Evolutionary conservation across 2,888 invertebrate species (phyloP).

Genomic region (Spodoptera picta): DNA sequence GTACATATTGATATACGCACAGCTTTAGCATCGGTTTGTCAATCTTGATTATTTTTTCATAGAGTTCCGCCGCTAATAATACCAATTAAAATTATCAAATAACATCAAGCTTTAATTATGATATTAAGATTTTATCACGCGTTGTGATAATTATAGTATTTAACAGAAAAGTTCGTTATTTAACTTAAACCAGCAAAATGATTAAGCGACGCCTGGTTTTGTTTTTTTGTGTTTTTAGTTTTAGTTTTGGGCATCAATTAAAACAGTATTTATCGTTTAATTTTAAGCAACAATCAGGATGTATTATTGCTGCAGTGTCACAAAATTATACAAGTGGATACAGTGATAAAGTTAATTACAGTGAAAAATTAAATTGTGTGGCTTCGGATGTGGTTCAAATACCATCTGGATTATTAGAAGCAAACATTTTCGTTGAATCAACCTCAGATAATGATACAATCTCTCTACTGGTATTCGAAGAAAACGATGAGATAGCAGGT

Average conservation of each 20-base stretch:
- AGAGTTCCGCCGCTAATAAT: constrained; percentile 9
- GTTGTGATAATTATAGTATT: neutral
- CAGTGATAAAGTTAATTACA: constrained; percentile 5
- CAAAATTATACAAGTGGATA: constrained; percentile 1
- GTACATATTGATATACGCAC: neutral
- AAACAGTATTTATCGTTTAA: constrained; percentile 26
- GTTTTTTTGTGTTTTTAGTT: constrained; percentile 19
- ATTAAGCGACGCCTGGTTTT: constrained; percentile 19
- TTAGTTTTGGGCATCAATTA: constrained; percentile 15
- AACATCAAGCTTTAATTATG: constrained; percentile 31
- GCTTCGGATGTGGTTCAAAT: constrained; percentile 31
- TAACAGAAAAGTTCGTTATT: constrained; percentile 19
- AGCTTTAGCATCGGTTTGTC: constrained; percentile 4
- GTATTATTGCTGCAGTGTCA: constrained; percentile 20
- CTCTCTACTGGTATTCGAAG: constrained; percentile 55
- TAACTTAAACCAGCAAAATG: constrained; percentile 34
- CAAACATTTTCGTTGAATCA: constrained; percentile 35
- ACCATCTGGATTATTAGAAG: constrained; percentile 43
- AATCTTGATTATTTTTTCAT: constrained; percentile 8
- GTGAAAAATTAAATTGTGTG: constrained; percentile 36
- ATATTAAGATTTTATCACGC: constrained; percentile 20
- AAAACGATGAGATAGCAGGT: constrained; percentile 19
- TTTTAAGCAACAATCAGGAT: constrained; percentile 11
- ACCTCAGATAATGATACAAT: constrained; percentile 50
- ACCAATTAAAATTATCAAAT: constrained; percentile 28